phyloP scores from a whole-genome alignment of 2,888 invertebrate species.

The Cancer borealis region DNA sequence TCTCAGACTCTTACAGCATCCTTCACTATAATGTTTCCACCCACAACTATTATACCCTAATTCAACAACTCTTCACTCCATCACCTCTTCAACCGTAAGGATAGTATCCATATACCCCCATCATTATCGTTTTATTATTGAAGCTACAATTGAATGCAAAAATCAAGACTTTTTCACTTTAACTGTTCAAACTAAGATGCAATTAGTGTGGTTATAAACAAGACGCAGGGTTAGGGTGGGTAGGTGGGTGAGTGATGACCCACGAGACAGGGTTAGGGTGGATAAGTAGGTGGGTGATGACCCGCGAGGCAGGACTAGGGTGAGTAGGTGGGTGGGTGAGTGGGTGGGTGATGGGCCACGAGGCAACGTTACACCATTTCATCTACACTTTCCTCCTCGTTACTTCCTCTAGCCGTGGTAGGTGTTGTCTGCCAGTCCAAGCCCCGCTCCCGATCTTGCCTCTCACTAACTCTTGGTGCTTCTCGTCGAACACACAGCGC shows the following conservation, averaged over 20 bases:
- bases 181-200: not conserved
- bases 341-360: not conserved
- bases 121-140: not conserved
- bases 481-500: not conserved
- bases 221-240: not conserved
- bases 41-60: constrained; percentile 30
- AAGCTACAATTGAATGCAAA: not conserved
- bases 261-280: not conserved
- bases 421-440: not conserved
- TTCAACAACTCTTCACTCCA: not conserved
- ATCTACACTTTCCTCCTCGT: not conserved
- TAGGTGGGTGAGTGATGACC: not conserved
- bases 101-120: not conserved
- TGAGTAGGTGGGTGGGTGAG: too few species aligned
- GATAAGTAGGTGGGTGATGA: not conserved
- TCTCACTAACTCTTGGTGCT: not conserved
- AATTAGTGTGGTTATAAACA: not conserved
- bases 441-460: not conserved
- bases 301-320: not conserved
- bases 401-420: not conserved
- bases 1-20: constrained; percentile 15
- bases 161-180: not conserved
- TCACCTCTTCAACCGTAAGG: not conserved
- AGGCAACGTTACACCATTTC: not conserved
- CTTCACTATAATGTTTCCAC: constrained; percentile 35